These are phyloP conservation scores for Drosophila ercepeae DNA, from an alignment of 1,140 invertebrate genomes.

Conservation along the genomic window DNA sequence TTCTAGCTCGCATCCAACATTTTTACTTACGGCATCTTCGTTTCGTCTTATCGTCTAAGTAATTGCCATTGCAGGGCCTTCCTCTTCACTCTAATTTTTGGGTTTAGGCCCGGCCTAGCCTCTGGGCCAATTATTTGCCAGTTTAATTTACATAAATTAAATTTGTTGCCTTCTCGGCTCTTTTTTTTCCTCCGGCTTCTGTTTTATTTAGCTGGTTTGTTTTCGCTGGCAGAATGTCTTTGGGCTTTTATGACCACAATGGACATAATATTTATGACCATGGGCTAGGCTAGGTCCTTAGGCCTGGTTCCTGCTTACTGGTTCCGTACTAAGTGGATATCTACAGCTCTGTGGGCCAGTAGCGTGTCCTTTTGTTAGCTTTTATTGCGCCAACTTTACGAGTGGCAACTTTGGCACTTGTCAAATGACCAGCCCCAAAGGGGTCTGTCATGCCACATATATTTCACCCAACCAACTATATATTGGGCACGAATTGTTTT, in stretches of 20 bases:
- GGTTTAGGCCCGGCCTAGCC: not conserved
- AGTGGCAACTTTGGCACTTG: conserved; percentile 65
- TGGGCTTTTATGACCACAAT: conserved; percentile 61
- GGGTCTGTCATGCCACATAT: conserved; percentile 23
- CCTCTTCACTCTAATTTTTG: not conserved
- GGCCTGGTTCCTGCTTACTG: conserved; percentile 10
- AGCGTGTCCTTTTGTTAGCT: conserved; percentile 31
- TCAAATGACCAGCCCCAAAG: conserved; percentile 59
- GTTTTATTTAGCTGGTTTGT: conserved; percentile 38
- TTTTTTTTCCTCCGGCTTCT: conserved; percentile 5
- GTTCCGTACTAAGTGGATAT: conserved; percentile 1
- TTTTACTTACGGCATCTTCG: conserved; percentile 43
- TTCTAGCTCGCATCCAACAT: conserved; percentile 52
- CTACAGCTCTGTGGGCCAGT: conserved; percentile 4
- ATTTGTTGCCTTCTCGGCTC: conserved; percentile 44
- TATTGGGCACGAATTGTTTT: conserved; percentile 55
- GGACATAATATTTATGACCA: conserved; percentile 60
- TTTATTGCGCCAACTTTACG: conserved; percentile 65
- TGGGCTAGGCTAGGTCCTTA: conserved; percentile 30
- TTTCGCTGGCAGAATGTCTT: conserved; percentile 36
- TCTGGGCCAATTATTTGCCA: conserved; percentile 61
- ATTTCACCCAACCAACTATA: conserved; percentile 22
- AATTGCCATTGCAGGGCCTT: conserved; percentile 58
- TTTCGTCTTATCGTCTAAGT: conserved; percentile 66
- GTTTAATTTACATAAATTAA: conserved; percentile 76